Base-by-base conservation (phyloP, 35 echinoderm and acorn worm genomes). In the Ophioderma brevispina region DNA sequence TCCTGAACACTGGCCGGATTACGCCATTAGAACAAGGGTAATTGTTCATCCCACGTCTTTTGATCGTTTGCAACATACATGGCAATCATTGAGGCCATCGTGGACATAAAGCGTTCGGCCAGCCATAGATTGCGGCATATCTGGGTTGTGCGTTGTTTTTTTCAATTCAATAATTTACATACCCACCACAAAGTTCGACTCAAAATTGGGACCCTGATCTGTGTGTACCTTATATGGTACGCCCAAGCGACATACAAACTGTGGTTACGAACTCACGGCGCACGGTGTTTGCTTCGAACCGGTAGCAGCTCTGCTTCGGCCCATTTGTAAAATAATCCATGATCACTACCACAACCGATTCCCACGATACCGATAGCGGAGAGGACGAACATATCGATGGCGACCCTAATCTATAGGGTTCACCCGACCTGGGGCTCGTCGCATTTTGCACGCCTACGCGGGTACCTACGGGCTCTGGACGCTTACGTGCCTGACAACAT, bases 161-260 rank as follows among this genome's bases (percentile, higher is more conserved):
- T 41, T n/a, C 86, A 86, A 0, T 50, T 87, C 1, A 96, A 59
- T 13, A 92, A 78, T 36, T 86, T 38, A 87, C 87, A 96, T 25
- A n/a, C n/a, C 81, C 40, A 33, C 75, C 18, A n/a, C 92, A 85
- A n/a, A 96, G 28, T 50, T 78, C 17, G n/a, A 87, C 84, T 40
- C 91, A 88, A 88, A 96, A 92, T 96, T 96, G 14, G n/a, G 13
- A 25, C 94, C 90, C 52, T 92, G 89, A 38, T 92, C 89, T n/a
- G 86, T 76, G 38, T 88, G 86, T 78, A 88, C 0, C 13, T 76
- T 40, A 0, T 63, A 17, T 84, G 94, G 94, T 15, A 96, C 82
- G 0, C 94, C 90, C 55, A 82, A 96, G 23, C 92, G 40, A 35
- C 80, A 76, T 35, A 96, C 90, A 32, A 90, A 80, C n/a, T n/a